Base-by-base conservation (phyloP, 2,888 invertebrate genomes). In the Lasioglossum lativentre region DNA sequence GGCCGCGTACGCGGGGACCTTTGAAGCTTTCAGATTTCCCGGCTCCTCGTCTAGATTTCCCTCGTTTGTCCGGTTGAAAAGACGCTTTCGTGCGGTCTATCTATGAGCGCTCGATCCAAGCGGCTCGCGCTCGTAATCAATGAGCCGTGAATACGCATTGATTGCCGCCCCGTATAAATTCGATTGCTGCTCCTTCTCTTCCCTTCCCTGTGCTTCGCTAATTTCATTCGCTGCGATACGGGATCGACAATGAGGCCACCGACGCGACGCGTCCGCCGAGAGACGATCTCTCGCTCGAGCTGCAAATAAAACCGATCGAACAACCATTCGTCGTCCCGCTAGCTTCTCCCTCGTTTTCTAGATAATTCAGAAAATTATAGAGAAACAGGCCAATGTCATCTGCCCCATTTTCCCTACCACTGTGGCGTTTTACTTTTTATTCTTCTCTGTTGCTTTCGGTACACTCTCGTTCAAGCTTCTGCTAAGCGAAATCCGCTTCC, bases 81-180 rank as follows among this genome's bases (percentile, higher is more conserved):
- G 70, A 78, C 16, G 72, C 80, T 84, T 74, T 74, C 76, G 56
- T 74, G 77, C 27, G 42, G 52, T 59, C 38, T 71, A 30, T 66
- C 52, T 71, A 40, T 71, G 59, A 34, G 23, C 66, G 38, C 23
- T 8, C 66, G 2, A 38, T 47, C 47, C 52, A 52, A 23, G 23
- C 52, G 23, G 23, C 74, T 66, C 75, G 34, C 80, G 73, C n/a
- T n/a, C 75, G 73, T 74, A 83, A 80, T 85, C 89, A 85, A 90
- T 88, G 88, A 86, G 83, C 88, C 89, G 85, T 88, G 86, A 89
- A 87, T 86, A 73, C 8, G 66, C 63, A 75, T 76, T 52, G 75
- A 81, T 83, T 6, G 78, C 56, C 71, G 56, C n/a, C 40, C 27
- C n/a, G 63, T 75, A 78, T 59, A 70, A 59, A 71, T 63, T 74